Percentiles rank a stretch among this genome's conserved stretches.
These are phyloP conservation scores for Chelonus insularis DNA, from an alignment of 1,140 invertebrate species.

Conservation along the genomic window DNA sequence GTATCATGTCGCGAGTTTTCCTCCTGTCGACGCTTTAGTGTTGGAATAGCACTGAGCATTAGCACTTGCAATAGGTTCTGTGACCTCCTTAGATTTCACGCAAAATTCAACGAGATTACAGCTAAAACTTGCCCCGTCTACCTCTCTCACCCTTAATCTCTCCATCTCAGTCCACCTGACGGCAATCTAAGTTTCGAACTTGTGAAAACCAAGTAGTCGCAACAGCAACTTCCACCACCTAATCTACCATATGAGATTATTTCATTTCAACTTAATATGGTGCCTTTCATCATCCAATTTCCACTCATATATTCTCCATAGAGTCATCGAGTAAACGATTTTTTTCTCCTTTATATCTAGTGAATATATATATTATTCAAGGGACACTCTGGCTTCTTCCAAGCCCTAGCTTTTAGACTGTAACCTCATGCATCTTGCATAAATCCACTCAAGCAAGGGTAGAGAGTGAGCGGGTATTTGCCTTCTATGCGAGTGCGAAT, in stretches of 20 bases:
- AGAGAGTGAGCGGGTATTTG: slow-evolving; percentile 7
- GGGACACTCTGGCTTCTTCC: slow-evolving; percentile 23
- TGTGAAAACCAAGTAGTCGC: slow-evolving; percentile 18
- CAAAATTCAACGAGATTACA: slow-evolving; percentile 22
- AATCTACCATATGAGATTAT: slow-evolving; percentile 16
- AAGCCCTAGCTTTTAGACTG: slow-evolving; percentile 20
- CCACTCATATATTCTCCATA: slow-evolving; percentile 16
- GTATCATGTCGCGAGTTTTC: slow-evolving; percentile 37
- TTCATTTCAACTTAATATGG: slow-evolving; percentile 19
- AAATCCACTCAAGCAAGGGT: slow-evolving; percentile 15
- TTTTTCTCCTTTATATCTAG: slow-evolving; percentile 12
- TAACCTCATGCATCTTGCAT: slow-evolving; percentile 34
- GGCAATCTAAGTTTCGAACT: slow-evolving; percentile 43
- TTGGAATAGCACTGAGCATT: background rate
- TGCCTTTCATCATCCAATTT: slow-evolving; percentile 8
- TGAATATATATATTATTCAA: slow-evolving; percentile 34
- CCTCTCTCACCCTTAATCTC: no score
- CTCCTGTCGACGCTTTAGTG: background rate
- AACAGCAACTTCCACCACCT: slow-evolving; percentile 22
- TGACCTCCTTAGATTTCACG: background rate
- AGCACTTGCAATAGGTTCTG: slow-evolving; percentile 6
- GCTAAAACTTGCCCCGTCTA: background rate
- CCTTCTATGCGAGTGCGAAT: slow-evolving; percentile 7
- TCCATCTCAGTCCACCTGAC: slow-evolving; percentile 34
- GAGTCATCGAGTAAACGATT: slow-evolving; percentile 1